Evolutionary conservation across 2,888 invertebrate genomes (phyloP).

Genomic region (Sphaerophoria rueppellii): DNA sequence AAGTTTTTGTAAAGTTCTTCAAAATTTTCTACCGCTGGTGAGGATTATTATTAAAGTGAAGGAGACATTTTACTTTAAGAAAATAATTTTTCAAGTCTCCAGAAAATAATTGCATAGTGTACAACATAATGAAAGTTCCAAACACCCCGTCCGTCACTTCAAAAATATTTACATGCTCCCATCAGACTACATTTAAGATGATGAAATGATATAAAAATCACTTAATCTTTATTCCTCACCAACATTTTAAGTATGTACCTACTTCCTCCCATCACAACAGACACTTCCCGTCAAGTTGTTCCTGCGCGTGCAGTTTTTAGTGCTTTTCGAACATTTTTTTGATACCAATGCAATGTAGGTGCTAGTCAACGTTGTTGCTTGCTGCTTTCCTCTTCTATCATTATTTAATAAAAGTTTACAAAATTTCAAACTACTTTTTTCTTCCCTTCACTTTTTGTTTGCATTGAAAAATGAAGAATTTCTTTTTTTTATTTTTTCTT

Average conservation of each 20-base stretch:
- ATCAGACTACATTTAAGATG: neutral
- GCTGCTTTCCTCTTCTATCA: slow-evolving; percentile 42
- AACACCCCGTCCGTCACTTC: neutral
- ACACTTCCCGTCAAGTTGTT: slow-evolving; percentile 9
- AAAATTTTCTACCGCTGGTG: too few species aligned
- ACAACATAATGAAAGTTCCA: too few species aligned
- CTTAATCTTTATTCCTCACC: slow-evolving; percentile 18
- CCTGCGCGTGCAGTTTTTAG: slow-evolving; percentile 22
- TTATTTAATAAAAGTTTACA: slow-evolving; percentile 66
- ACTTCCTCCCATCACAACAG: slow-evolving; percentile 4
- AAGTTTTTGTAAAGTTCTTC: too few species aligned
- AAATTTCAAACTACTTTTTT: slow-evolving; percentile 55
- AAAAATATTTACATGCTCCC: neutral
- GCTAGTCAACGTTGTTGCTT: neutral
- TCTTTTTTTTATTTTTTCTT: slow-evolving; percentile 57
- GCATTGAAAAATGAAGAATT: neutral
- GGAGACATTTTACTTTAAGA: neutral
- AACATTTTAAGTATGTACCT: slow-evolving; percentile 2
- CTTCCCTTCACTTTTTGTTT: slow-evolving; percentile 14
- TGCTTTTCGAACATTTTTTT: neutral
- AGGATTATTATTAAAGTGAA: too few species aligned
- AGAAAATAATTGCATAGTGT: too few species aligned
- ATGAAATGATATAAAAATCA: slow-evolving; percentile 1
- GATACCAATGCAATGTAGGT: neutral
- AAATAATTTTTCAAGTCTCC: neutral